Conservation (phyloP, 1,140 invertebrate species). For the Diabrotica virgifera region DNA sequence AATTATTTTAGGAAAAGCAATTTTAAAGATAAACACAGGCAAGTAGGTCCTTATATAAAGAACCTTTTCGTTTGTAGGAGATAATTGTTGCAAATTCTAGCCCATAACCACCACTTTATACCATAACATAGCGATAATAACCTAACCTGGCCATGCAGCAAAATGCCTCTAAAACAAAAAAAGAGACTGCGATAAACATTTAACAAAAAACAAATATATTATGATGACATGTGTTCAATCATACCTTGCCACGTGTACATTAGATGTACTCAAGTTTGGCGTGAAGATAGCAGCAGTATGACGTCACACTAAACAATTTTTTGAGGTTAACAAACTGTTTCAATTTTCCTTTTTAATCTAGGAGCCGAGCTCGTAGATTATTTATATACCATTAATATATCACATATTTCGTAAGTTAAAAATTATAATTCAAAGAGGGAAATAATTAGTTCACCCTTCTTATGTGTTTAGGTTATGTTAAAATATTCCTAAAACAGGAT, state of each 20-base stretch:
- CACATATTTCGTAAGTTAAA: too few relatives aligned
- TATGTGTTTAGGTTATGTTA: too few relatives aligned
- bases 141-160: constrained; percentile 29
- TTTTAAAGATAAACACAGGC: constrained; percentile 1
- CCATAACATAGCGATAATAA: neutral
- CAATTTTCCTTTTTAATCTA: too few relatives aligned
- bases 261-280: neutral
- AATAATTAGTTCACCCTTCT: too few relatives aligned
- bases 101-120: neutral
- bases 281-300: too few relatives aligned
- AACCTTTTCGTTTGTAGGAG: neutral
- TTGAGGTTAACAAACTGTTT: too few relatives aligned
- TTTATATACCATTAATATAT: too few relatives aligned
- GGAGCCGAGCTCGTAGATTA: too few relatives aligned
- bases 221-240: constrained; percentile 34
- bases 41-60: neutral
- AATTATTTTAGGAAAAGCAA: constrained; percentile 3
- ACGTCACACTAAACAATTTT: too few relatives aligned
- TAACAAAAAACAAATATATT: constrained; percentile 47
- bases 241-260: constrained; percentile 6
- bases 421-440: too few relatives aligned
- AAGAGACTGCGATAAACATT: constrained; percentile 52
- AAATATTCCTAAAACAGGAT: too few relatives aligned
- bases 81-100: constrained; percentile 11
- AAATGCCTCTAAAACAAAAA: constrained; percentile 37